phyloP scores from a whole-genome alignment of 2,113 vertebrate species.

The Bombycilla garrulus region DNA sequence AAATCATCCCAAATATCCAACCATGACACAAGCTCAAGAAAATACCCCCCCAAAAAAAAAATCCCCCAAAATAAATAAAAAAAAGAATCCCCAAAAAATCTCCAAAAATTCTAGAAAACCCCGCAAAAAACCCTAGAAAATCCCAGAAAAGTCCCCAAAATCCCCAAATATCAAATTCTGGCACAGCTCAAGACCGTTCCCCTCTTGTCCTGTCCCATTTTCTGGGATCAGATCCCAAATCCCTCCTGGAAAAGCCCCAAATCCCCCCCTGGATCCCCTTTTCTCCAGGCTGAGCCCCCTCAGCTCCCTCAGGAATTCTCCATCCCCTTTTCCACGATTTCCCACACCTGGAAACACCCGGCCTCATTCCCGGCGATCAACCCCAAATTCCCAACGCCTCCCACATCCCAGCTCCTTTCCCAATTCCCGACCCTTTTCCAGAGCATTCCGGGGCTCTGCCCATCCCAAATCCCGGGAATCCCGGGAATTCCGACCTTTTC shows the following conservation, averaged over 20 bases:
- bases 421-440: fast-evolving
- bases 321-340: not conserved
- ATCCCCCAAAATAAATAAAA: too few species aligned
- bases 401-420: not conserved
- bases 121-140: too few species aligned
- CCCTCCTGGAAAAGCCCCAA: not conserved
- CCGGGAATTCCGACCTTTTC: constrained; percentile 72
- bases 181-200: not conserved
- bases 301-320: not conserved
- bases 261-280: not conserved
- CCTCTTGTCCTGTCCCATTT: not conserved
- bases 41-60: too few species aligned
- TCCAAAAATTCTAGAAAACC: too few species aligned
- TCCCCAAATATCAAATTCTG: fast-evolving
- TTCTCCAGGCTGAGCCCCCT: not conserved
- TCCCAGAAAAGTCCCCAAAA: too few species aligned
- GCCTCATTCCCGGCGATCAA: fast-evolving
- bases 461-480: not conserved
- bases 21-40: too few species aligned
- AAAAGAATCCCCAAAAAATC: too few species aligned
- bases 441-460: fast-evolving
- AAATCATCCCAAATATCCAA: fast-evolving
- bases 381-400: not conserved
- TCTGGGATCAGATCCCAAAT: not conserved
- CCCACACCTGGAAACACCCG: not conserved